Evolutionary conservation across 2,113 vertebrate genomes (phyloP).

Genomic region (Cisticola juncidis): DNA sequence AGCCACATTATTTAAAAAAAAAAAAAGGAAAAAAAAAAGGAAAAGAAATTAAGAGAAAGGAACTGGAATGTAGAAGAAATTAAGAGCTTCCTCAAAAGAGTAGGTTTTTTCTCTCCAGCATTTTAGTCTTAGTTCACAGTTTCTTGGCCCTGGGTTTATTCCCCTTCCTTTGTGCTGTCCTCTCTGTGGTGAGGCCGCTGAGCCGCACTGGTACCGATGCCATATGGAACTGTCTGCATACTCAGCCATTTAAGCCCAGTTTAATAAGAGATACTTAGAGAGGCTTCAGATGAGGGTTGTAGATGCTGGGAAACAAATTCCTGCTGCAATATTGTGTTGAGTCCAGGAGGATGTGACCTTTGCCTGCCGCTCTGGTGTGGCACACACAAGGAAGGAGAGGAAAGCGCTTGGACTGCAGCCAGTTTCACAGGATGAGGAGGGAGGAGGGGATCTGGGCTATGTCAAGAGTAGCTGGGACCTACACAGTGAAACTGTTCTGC

Average conservation of each 20-base stretch:
- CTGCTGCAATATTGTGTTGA: neutral
- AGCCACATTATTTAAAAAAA: neutral
- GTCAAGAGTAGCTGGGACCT: neutral
- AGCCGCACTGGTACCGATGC: rapidly evolving
- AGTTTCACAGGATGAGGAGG: neutral
- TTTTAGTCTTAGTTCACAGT: neutral
- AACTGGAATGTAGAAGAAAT: neutral
- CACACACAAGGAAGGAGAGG: neutral
- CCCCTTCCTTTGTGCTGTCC: neutral
- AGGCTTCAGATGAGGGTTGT: neutral
- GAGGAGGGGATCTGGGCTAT: neutral
- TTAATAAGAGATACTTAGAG: neutral
- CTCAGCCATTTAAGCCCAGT: neutral
- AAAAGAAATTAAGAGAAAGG: neutral
- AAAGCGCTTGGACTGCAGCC: neutral
- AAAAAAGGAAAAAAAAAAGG: neutral
- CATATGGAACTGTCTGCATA: neutral
- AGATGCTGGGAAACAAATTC: neutral
- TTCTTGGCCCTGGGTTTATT: neutral
- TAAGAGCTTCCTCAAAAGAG: neutral
- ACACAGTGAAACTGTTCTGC: neutral
- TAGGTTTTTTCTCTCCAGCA: neutral
- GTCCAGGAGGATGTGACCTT: neutral
- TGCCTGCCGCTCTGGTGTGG: neutral
- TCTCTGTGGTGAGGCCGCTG: neutral